Evolutionary conservation across 2,113 vertebrate genomes (phyloP).

Genomic region (Sapayoa aenigma): DNA sequence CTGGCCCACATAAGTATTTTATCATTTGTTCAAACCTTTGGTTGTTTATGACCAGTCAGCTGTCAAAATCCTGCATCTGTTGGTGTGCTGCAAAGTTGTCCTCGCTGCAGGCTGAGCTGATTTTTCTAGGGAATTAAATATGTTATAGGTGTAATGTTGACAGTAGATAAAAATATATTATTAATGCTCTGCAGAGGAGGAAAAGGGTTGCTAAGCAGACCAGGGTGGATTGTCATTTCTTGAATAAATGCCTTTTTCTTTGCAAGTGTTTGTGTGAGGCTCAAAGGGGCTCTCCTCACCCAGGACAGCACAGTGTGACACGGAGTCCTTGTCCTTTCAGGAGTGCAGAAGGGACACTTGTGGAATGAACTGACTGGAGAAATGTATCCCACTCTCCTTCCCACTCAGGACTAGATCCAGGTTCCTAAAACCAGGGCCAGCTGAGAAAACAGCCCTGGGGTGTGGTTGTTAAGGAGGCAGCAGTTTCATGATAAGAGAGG

Average conservation of each 20-base stretch:
- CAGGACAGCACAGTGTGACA: background rate
- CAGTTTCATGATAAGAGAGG: background rate
- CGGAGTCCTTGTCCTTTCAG: background rate
- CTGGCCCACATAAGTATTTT: background rate
- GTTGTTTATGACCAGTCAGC: background rate
- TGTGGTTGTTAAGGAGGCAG: rapidly evolving
- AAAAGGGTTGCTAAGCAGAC: background rate
- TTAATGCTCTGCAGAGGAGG: background rate
- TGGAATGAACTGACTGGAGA: background rate
- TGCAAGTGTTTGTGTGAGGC: background rate
- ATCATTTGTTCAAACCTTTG: background rate
- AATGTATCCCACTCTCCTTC: background rate
- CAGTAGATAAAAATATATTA: background rate
- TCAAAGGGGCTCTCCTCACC: background rate
- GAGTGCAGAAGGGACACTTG: background rate
- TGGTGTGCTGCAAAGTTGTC: background rate
- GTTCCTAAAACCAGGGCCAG: background rate
- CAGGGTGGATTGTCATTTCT: background rate
- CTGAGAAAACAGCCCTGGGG: background rate
- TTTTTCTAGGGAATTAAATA: background rate
- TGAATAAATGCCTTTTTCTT: background rate
- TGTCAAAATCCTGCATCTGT: background rate
- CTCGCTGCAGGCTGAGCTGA: background rate
- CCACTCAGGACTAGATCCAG: background rate
- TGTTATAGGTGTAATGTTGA: background rate